Base-by-base conservation (phyloP, 2,888 invertebrate species). In the Gibbula magus region DNA sequence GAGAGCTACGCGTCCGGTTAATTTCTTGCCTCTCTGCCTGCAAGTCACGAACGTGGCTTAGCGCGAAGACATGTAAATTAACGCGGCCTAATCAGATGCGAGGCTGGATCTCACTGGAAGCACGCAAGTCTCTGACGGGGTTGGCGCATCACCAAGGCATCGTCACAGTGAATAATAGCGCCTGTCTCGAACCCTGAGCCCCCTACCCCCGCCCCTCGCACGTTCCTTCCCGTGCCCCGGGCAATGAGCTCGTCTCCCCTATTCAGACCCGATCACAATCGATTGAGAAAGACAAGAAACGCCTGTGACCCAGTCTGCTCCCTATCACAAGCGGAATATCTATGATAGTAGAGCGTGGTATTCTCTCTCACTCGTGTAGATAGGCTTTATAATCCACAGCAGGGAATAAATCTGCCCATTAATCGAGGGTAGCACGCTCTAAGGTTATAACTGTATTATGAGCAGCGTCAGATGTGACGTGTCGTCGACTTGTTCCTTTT, bases 41-140 rank as follows among this genome's bases (percentile, higher is more conserved):
- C 78, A 45, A 81, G 79, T 81, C 81, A 81, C 81, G 81, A 74
- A 79, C 75, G 29, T 51, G 67, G 54, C 73, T 78, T 73, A 53
- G 76, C 76, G 75, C 79, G 76, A 70, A 78, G 78, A 78, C 81
- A 82, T 82, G 84, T 82, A 87, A 85, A 83, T 84, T 82, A 84
- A 85, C 83, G 83, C 84, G 81, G 83, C 83, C 85, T 87, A 85
- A 87, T 87, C 84, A 86, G 82, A 81, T 52, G 78, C 66, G 75
- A 80, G 77, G 80, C 79, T 78, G 77, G 70, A 75, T 75, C 61
- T 56, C 75, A 54, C 52, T 75, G 61, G 52, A 66, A 78, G 82
- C 87, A 86, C 87, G 86, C 83, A 83, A 79, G 32, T 51, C 56
- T 39, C 81, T 77, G 78, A 54, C 29, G 35, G 45, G 32, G 29